Conservation (phyloP, 64 coral and sea anemone genomes). For the Dendrophyllia cribrosa region DNA sequence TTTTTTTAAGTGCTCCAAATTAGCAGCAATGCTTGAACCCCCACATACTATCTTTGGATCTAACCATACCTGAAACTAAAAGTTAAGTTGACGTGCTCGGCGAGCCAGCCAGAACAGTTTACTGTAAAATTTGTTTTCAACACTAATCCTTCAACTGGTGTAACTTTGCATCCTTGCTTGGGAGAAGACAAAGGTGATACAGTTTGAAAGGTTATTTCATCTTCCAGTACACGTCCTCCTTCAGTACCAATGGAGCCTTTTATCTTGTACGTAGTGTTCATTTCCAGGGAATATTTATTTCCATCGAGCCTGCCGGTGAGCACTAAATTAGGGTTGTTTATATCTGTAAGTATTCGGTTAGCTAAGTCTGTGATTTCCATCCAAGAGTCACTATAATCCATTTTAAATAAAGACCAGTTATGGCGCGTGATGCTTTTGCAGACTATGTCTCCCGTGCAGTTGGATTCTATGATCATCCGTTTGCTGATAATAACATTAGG, state of each 20-base stretch:
- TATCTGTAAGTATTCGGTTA: too few relatives aligned
- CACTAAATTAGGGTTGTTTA: too few relatives aligned
- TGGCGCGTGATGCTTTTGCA: background rate
- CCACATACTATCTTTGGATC: too few relatives aligned
- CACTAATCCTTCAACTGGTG: background rate
- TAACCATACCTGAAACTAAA: background rate
- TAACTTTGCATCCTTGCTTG: background rate
- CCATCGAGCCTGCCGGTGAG: background rate
- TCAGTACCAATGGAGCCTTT: background rate
- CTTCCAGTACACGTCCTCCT: background rate
- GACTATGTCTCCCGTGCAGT: background rate
- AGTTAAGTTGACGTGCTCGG: background rate
- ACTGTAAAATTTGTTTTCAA: background rate
- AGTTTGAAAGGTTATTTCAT: background rate
- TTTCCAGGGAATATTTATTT: background rate
- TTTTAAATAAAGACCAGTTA: background rate
- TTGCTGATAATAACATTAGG: background rate
- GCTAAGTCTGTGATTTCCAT: background rate
- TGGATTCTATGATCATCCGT: background rate
- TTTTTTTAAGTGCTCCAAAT: background rate
- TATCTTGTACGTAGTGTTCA: slow-evolving; percentile 24
- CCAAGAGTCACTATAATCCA: background rate
- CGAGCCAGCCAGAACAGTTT: background rate
- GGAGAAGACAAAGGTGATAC: background rate
- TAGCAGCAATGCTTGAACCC: background rate